Percentiles rank a stretch among this genome's conserved stretches.
phyloP scores from a whole-genome alignment of 2,797 vertebrate genomes.

The Rhinoraja longicauda region DNA sequence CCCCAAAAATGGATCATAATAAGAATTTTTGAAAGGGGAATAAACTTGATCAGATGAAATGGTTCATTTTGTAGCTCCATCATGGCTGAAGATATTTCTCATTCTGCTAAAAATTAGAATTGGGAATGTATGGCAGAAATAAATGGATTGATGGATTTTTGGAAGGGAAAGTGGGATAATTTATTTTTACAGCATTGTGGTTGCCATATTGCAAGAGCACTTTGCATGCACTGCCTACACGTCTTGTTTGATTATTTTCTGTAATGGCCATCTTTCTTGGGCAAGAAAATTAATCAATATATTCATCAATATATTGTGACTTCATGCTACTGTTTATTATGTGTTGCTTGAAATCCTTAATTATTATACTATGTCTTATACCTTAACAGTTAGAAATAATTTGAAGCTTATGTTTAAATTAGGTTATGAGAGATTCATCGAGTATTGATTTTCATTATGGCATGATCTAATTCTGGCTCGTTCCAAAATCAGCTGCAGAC shows the following conservation, averaged over 20 bases:
- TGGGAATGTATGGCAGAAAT: neutral
- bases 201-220: neutral
- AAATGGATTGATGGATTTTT: neutral
- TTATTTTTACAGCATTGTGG: neutral
- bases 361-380: neutral
- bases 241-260: neutral
- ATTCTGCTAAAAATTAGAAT: too few relatives aligned
- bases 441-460: too few relatives aligned
- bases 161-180: neutral
- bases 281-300: neutral
- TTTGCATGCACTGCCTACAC: too few relatives aligned
- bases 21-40: neutral
- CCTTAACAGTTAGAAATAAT: neutral
- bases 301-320: neutral
- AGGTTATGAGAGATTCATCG: neutral
- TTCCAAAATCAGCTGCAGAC: too few relatives aligned
- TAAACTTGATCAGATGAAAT: neutral
- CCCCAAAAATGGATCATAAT: too few relatives aligned
- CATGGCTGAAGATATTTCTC: neutral
- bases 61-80: neutral
- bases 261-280: neutral
- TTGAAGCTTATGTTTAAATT: neutral
- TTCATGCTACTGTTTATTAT: neutral
- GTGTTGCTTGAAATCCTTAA: neutral
- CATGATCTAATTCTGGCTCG: too few relatives aligned